Conservation (phyloP, 1,140 invertebrate species). For the Diorhabda sublineata region DNA sequence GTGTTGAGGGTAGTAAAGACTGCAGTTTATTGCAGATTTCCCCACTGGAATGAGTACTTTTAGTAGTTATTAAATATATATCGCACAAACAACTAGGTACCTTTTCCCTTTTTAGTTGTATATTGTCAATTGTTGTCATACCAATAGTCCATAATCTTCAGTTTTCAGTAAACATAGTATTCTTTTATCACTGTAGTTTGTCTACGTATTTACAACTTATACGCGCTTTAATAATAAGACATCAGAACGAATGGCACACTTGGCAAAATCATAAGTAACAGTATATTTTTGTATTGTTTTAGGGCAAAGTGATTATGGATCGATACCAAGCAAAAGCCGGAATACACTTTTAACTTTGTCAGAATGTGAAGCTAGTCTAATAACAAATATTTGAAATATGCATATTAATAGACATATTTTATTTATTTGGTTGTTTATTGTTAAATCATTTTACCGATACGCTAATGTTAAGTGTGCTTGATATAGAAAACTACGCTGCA, state of each 20-base stretch:
- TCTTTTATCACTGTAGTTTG: background rate
- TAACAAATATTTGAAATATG: background rate
- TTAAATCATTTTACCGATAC: too few species aligned
- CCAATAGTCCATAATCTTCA: background rate
- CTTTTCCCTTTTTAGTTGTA: background rate
- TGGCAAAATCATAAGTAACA: background rate
- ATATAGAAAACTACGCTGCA: too few species aligned
- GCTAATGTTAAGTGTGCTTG: too few species aligned
- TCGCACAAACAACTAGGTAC: background rate
- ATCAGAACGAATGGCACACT: background rate
- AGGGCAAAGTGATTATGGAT: conserved; percentile 16
- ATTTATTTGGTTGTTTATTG: too few species aligned
- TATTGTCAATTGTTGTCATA: background rate
- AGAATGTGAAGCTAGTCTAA: conserved; percentile 26
- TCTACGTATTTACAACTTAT: background rate
- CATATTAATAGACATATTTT: too few species aligned
- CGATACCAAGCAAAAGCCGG: background rate
- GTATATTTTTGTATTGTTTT: conserved; percentile 13
- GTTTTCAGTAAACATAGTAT: background rate
- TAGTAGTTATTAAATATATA: too few species aligned
- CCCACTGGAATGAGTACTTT: too few species aligned
- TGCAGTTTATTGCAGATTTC: too few species aligned
- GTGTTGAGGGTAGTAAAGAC: too few species aligned
- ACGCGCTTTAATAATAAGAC: too few species aligned
- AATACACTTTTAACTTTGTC: conserved; percentile 26